Base-by-base conservation (phyloP, 2,113 vertebrate genomes). In the Callipepla californica region DNA sequence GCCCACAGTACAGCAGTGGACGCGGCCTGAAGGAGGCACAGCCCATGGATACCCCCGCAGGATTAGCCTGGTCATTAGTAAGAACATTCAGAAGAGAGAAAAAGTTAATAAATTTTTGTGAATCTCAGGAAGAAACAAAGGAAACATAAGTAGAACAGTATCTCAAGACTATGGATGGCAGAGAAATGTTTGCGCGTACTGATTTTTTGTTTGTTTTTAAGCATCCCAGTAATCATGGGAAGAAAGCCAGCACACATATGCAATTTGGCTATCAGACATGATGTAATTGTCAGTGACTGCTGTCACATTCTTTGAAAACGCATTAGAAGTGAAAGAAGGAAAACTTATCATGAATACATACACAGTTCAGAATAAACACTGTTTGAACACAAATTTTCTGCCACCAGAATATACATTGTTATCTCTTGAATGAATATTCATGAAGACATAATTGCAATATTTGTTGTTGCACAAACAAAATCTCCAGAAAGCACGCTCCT, bases 391-490 rank as follows among this genome's bases (percentile, higher is more conserved):
- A 85, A 36, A 69, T 87, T 93, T 91, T 55, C 20, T 81, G 85
- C 69, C 66, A 89, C n/a, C 61, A 79, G 74, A 84, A 90, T 80
- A 68, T 65, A 55, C 55, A 80, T 79, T 85, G 40, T 84, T 89
- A 53, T 76, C 58, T 62, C 66, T 62, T 45, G 67, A 85, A 87
- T 70, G 42, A 89, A 89, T 95, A 93, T 73, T 89, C 38, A 89
- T 62, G 50, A 91, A 83, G 59, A 44, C 50, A 47, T 89, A 92
- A 92, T 93, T 89, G 53, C n/a, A 79, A 79, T 94, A 92, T 95
- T 77, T 92, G 30, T 36, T 92, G 78, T 73, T 89, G 81, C 45
- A 67, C 87, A 93, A 94, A 93, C 89, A 92, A 92, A 91, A 93
- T 69, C 42, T 44, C n/a, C 25, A 55, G 92, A 90, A 90, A 93